A percentile compares a stretch with the other conserved stretches of the same genome.
phyloP scores from a whole-genome alignment of 1,140 invertebrate species.

The Stegodyphus dumicola region DNA sequence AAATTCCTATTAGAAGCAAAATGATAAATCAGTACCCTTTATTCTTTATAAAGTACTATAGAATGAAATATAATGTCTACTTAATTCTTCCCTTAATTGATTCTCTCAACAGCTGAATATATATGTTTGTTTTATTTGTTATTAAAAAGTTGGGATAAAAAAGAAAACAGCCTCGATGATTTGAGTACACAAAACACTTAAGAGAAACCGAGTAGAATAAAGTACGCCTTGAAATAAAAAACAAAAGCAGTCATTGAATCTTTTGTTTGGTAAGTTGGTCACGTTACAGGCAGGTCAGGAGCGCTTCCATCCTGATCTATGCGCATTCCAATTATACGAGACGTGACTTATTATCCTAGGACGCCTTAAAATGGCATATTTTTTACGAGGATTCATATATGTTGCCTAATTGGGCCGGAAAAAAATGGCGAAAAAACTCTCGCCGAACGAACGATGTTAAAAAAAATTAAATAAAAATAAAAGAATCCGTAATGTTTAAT shows the following conservation, averaged over 20 bases:
- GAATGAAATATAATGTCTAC: not conserved
- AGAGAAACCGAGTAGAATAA: not conserved
- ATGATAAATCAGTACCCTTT: too few relatives aligned
- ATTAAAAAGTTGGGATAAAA: not conserved
- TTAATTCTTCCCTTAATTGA: constrained; percentile 17
- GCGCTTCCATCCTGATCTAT: constrained; percentile 32
- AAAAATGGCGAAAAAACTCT: constrained; percentile 34
- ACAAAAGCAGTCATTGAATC: constrained; percentile 22
- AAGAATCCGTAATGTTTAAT: constrained; percentile 31
- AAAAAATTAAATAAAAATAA: constrained; percentile 3
- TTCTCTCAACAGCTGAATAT: constrained; percentile 9
- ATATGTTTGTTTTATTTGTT: not conserved
- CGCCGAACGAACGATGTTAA: not conserved
- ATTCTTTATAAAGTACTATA: not conserved
- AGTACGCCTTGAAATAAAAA: not conserved
- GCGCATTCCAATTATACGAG: constrained; percentile 49
- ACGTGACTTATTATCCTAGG: constrained; percentile 51
- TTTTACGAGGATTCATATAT: constrained; percentile 5
- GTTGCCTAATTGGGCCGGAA: constrained; percentile 27
- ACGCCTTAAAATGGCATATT: constrained; percentile 23
- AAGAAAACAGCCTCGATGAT: constrained; percentile 2
- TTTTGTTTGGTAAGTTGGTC: constrained; percentile 37
- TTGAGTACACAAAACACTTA: constrained; percentile 21
- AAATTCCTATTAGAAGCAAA: too few relatives aligned
- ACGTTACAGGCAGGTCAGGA: constrained; percentile 22